phyloP scores from a whole-genome alignment of 2,113 vertebrate species.

The Diphyllodes magnificus region DNA sequence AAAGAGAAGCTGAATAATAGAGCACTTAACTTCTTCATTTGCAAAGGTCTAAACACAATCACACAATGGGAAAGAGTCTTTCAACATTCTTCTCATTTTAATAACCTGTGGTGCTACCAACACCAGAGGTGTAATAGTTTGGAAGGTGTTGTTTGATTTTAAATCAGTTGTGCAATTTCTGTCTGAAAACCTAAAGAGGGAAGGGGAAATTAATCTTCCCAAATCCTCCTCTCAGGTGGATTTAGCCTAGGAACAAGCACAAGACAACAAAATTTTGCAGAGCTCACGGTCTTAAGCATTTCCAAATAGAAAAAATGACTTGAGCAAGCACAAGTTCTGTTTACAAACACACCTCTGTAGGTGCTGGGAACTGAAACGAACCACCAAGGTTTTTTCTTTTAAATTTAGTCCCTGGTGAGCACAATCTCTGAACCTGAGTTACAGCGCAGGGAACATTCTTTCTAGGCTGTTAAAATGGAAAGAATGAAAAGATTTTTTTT shows the following conservation, averaged over 20 bases:
- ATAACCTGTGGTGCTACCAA: not conserved
- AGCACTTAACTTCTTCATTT: not conserved
- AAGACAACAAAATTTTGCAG: not conserved
- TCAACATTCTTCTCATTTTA: not conserved
- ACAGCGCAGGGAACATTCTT: not conserved
- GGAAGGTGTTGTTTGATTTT: not conserved
- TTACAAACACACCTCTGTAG: not conserved
- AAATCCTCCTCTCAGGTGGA: not conserved
- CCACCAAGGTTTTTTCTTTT: not conserved
- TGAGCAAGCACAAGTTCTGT: not conserved
- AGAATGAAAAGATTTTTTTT: constrained; percentile 17
- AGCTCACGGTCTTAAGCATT: not conserved
- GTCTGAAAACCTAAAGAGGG: not conserved
- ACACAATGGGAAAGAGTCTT: not conserved
- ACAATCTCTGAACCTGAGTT: not conserved
- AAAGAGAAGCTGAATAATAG: not conserved
- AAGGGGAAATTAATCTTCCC: not conserved
- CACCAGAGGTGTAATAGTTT: not conserved
- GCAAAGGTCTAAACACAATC: not conserved
- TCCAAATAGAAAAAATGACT: not conserved
- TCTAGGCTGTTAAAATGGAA: constrained; percentile 38
- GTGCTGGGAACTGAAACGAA: not conserved
- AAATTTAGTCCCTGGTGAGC: not conserved
- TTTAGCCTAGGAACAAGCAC: not conserved
- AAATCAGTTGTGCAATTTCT: not conserved